Evolutionary conservation across 2,888 invertebrate genomes (phyloP).

Genomic region (Ptychoptera contaminata): DNA sequence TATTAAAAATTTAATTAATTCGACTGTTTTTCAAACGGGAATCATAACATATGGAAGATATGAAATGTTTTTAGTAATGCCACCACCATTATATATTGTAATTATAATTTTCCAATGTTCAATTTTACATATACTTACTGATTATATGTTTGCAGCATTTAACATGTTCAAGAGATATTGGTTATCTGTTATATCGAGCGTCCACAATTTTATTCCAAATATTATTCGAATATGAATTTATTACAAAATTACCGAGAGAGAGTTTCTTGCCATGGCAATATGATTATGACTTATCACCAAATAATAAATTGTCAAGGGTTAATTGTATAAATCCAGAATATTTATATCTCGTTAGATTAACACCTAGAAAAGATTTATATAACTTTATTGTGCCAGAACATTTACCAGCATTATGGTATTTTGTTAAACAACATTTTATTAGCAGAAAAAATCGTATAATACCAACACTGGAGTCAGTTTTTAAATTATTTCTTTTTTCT

Average conservation of each 20-base stretch:
- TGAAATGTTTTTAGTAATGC: constrained; percentile 44
- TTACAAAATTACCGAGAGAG: constrained; percentile 44
- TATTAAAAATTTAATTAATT: constrained; percentile 44
- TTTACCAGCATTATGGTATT: constrained; percentile 49
- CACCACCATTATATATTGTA: constrained; percentile 45
- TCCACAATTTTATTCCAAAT: constrained; percentile 48
- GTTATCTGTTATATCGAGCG: constrained; percentile 36
- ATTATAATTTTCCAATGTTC: constrained; percentile 17
- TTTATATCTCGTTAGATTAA: constrained; percentile 48
- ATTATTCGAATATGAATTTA: constrained; percentile 44
- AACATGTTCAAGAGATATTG: constrained; percentile 37
- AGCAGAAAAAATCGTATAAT: constrained; percentile 45
- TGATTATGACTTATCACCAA: constrained; percentile 16
- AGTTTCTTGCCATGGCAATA: constrained; percentile 49
- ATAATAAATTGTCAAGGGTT: constrained; percentile 20
- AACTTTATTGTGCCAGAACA: constrained; percentile 37
- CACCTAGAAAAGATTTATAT: constrained; percentile 39
- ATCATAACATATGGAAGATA: constrained; percentile 41
- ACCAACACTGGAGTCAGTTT: constrained; percentile 56
- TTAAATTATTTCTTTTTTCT: constrained; percentile 6
- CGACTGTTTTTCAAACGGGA: constrained; percentile 40
- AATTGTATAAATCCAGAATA: constrained; percentile 33
- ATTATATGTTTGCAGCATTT: constrained; percentile 32
- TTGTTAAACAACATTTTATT: constrained; percentile 46
- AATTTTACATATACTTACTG: background rate